Percentiles rank a stretch among this genome's conserved stretches.
phyloP scores from a whole-genome alignment of 2,797 vertebrate species.

The Poeciliopsis presidionis region DNA sequence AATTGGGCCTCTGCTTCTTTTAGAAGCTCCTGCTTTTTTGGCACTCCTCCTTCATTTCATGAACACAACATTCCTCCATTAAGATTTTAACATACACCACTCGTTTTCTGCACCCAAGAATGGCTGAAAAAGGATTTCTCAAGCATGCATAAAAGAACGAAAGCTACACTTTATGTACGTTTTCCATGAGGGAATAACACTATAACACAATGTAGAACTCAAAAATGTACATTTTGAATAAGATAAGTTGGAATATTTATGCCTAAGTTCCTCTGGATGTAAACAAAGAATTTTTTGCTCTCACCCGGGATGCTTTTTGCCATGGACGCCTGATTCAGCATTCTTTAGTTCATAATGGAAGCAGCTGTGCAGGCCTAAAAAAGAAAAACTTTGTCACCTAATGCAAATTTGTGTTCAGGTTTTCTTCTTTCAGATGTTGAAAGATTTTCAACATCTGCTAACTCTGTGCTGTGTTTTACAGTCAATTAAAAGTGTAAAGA shows the following conservation, averaged over 20 bases:
- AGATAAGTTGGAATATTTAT: slow-evolving; percentile 75
- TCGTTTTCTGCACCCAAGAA: no score
- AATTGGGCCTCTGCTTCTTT: no score
- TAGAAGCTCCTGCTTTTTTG: no score
- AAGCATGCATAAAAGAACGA: no score
- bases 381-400: slow-evolving; percentile 18
- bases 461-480: slow-evolving; percentile 28
- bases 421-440: slow-evolving; percentile 27
- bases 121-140: no score
- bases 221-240: no score
- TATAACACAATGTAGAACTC: no score
- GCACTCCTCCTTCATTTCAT: no score
- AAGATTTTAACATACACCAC: no score
- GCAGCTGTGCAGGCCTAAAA: slow-evolving; percentile 59
- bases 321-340: slow-evolving; percentile 70
- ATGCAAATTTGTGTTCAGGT: slow-evolving; percentile 57
- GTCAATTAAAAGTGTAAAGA: slow-evolving; percentile 19
- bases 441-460: slow-evolving; percentile 40
- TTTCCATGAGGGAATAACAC: no score
- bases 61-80: no score
- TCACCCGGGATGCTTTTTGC: slow-evolving; percentile 52
- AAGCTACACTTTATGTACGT: no score
- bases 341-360: slow-evolving; percentile 77
- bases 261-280: slow-evolving; percentile 72
- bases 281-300: slow-evolving; percentile 65